Conservation (phyloP, 2,113 vertebrate species). For the Cochlearius cochlearius region DNA sequence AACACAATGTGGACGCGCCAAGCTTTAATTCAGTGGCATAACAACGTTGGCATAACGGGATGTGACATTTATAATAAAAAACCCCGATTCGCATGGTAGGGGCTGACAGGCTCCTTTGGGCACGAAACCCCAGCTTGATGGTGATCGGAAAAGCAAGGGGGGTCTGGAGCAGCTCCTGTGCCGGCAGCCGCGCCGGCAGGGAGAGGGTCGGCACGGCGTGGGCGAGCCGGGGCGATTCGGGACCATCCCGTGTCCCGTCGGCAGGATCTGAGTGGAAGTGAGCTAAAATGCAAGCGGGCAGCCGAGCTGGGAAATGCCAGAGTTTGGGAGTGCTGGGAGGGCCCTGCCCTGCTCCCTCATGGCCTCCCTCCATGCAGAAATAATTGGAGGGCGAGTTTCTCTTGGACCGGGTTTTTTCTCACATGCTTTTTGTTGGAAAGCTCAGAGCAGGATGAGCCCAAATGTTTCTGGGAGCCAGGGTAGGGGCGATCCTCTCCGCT, state of each 20-base stretch:
- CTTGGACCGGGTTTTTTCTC: not conserved
- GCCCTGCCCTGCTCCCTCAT: not conserved
- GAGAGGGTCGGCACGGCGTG: not conserved
- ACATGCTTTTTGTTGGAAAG: not conserved
- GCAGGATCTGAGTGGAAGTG: fast-evolving
- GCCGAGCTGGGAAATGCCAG: not conserved
- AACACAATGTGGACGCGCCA: fast-evolving
- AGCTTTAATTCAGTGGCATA: not conserved
- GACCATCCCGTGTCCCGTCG: fast-evolving
- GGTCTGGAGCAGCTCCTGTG: not conserved
- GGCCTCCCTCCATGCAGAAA: not conserved
- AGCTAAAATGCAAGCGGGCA: not conserved
- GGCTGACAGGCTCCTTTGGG: not conserved
- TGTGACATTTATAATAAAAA: not conserved
- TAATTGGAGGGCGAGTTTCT: not conserved
- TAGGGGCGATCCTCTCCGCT: not conserved
- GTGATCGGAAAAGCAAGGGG: not conserved
- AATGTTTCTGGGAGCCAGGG: not conserved
- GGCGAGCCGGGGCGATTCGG: fast-evolving
- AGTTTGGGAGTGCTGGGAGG: not conserved
- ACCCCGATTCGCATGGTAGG: not conserved
- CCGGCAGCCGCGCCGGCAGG: not conserved
- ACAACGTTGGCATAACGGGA: not conserved
- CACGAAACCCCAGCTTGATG: not conserved
- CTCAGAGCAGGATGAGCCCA: not conserved